Conservation (phyloP, 2,888 invertebrate species). For the Chrysodeixis includens region DNA sequence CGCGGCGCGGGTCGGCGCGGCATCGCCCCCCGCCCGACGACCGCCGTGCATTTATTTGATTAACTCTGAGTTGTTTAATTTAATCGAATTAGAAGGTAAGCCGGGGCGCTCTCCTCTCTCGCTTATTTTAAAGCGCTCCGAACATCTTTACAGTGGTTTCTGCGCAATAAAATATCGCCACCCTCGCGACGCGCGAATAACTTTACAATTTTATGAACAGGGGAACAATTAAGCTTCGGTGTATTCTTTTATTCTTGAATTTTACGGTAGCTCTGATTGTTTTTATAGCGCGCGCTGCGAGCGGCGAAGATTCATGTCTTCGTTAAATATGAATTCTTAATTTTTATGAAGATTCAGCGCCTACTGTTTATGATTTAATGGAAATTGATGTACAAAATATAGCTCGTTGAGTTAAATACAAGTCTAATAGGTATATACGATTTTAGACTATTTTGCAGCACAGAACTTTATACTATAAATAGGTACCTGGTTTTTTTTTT, state of each 20-base stretch:
- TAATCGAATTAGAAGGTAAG: conserved; percentile 89
- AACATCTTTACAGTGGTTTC: conserved; percentile 89
- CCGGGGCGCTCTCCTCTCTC: conserved; percentile 73
- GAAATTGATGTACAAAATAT: conserved; percentile 56
- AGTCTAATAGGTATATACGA: neutral
- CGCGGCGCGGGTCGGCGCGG: conserved; percentile 53
- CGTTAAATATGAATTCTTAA: conserved; percentile 87
- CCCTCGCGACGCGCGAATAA: conserved; percentile 85
- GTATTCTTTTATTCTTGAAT: conserved; percentile 85
- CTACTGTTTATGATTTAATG: conserved; percentile 77
- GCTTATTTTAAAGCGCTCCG: conserved; percentile 87
- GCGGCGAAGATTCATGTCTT: conserved; percentile 81
- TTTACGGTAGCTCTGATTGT: conserved; percentile 84
- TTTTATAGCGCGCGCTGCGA: conserved; percentile 77
- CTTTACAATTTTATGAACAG: conserved; percentile 89
- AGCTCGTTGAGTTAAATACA: conserved; percentile 44
- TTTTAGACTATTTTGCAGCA: neutral
- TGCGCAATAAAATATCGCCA: conserved; percentile 87
- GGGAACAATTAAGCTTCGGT: conserved; percentile 87
- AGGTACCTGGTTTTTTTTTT: neutral
- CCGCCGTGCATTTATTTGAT: conserved; percentile 89
- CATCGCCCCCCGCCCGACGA: conserved; percentile 68
- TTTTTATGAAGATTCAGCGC: conserved; percentile 84
- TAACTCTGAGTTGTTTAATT: conserved; percentile 90
- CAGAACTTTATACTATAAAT: neutral